Conservation (phyloP, 2,888 invertebrate species). For the Escarpia spicata region DNA sequence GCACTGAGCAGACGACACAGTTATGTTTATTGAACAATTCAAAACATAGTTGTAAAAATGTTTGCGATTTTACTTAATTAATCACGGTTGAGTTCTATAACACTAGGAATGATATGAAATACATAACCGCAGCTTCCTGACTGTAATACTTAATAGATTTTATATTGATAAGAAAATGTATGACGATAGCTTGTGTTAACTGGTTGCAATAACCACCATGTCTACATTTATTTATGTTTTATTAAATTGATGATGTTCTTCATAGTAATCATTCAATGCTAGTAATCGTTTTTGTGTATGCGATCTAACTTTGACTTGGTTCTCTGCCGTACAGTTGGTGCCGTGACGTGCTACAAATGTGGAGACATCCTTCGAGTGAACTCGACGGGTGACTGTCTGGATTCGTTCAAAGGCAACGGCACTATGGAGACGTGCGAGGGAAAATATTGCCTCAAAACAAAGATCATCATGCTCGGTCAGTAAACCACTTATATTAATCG, state of each 20-base stretch:
- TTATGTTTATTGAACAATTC: not conserved
- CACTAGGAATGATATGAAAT: not conserved
- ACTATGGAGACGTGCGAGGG: not conserved
- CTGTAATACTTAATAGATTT: not conserved
- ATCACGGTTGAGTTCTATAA: not conserved
- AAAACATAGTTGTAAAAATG: not conserved
- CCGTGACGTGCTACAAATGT: not conserved
- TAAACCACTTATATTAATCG: not conserved
- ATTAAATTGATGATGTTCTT: too few species aligned
- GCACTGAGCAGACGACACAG: not conserved
- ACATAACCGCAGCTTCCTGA: not conserved
- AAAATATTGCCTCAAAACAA: not conserved
- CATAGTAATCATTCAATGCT: too few species aligned
- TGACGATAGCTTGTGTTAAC: not conserved
- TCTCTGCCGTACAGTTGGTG: not conserved
- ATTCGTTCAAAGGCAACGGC: not conserved
- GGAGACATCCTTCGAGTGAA: not conserved
- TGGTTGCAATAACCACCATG: not conserved
- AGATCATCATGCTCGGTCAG: slow-evolving; percentile 8
- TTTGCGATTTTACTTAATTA: not conserved
- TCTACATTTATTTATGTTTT: too few species aligned
- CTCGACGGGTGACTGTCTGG: not conserved
- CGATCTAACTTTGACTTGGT: not conserved
- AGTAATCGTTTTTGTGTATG: not conserved
- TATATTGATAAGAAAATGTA: not conserved